Conservation (phyloP, 2,888 invertebrate genomes). For the Nineta flava region DNA sequence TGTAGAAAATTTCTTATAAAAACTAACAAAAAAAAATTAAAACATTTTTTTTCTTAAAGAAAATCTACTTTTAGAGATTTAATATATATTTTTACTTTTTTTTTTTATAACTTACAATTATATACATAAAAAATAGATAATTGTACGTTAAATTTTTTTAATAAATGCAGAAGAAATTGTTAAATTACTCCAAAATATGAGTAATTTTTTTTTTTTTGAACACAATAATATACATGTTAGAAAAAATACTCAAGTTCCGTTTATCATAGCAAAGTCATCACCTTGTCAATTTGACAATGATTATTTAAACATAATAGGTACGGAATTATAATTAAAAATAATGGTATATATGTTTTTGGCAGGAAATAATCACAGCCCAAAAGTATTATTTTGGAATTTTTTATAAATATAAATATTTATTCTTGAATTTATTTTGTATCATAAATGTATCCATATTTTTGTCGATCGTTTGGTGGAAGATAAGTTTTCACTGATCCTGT, state of each 20-base stretch:
- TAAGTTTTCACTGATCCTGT: slow-evolving; percentile 15
- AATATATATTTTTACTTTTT: neutral
- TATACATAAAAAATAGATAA: neutral
- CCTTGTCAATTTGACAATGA: neutral
- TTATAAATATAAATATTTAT: neutral
- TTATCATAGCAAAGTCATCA: neutral
- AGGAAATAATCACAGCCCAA: neutral
- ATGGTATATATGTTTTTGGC: neutral
- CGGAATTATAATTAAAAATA: neutral
- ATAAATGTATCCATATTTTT: slow-evolving; percentile 18
- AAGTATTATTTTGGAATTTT: neutral
- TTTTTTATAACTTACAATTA: neutral
- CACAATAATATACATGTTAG: neutral
- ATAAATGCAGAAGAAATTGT: too few species aligned
- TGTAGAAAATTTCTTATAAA: too few species aligned
- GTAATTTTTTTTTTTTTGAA: neutral
- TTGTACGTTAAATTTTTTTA: neutral
- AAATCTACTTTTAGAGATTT: neutral
- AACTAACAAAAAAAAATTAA: too few species aligned
- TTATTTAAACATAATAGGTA: neutral
- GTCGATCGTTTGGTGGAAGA: slow-evolving; percentile 16
- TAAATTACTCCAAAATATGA: too few species aligned
- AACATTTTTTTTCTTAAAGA: neutral
- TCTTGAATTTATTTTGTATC: slow-evolving; percentile 7
- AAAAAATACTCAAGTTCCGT: neutral